Conservation (phyloP, 2,888 invertebrate species). For the Platycnemis pennipes region DNA sequence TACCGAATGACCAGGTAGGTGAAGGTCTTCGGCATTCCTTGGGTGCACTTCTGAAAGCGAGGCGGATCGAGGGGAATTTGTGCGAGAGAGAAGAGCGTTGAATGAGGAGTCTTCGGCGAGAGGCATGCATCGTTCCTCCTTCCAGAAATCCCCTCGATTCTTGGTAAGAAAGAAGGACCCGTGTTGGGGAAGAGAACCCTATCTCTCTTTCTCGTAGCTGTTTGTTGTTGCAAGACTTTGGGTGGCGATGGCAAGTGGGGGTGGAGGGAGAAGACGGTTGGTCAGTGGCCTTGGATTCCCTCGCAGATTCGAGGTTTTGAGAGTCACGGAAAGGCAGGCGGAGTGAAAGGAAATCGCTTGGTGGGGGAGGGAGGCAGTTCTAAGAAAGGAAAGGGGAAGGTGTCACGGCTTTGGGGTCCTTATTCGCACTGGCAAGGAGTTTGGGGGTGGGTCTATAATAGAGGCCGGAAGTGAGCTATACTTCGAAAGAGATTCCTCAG, state of each 20-base stretch:
- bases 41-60: neutral
- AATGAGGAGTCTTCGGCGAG: neutral
- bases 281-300: neutral
- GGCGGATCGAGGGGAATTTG: neutral
- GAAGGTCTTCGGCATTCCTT: neutral
- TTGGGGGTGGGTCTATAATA: neutral
- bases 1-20: neutral
- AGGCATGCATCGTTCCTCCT: neutral
- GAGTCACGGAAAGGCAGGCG: slow-evolving; percentile 9
- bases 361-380: neutral
- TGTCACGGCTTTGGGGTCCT: neutral
- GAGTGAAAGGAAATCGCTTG: slow-evolving; percentile 1
- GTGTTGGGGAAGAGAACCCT: neutral
- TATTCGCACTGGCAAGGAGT: neutral
- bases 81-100: neutral
- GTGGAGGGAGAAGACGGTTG: neutral
- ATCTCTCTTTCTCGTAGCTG: neutral
- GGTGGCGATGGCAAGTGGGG: neutral
- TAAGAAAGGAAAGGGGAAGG: neutral
- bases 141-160: neutral
- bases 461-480: neutral
- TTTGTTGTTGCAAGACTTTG: neutral
- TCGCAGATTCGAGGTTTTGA: slow-evolving; percentile 27
- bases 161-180: slow-evolving; percentile 5
- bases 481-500: neutral